Base-by-base conservation (phyloP, 2,113 vertebrate genomes). In the Egretta garzetta region DNA sequence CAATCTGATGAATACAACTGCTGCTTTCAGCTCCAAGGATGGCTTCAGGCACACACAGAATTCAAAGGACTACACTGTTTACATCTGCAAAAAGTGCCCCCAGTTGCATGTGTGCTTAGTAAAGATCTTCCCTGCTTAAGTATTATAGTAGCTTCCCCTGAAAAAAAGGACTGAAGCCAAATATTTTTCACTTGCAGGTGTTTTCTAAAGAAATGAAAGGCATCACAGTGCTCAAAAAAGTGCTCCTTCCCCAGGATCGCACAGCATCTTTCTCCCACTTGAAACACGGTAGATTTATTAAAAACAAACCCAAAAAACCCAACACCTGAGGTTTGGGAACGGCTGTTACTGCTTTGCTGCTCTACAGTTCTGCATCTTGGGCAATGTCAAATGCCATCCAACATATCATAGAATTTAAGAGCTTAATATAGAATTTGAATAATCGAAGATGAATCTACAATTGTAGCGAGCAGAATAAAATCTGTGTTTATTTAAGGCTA, bases 401-500 rank as follows among this genome's bases (percentile, higher is more conserved):
- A 87, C 24, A 60, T 37, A 70, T 0, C 9, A 50, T 10, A 91
- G 75, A 30, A 26, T 80, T 67, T 76, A 94, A 80, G 22, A 85
- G 58, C 35, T 87, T 59, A 80, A 89, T 37, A 82, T 0, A 62
- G 39, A 95, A 82, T 30, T 68, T 70, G 64, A 93, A 89, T 33
- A 94, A 33, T 14, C 84, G 63, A 77, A 94, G 63, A 91, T 59
- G 22, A 68, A 88, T 53, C 80, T 62, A 23, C 28, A 53, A 55
- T 37, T 59, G 47, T 17, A 83, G 47, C 3, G 14, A 94, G 37
- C 47, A 95, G 24, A 87, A 12, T 58, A 94, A 82, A 70, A 94
- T 91, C 80, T 93, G 90, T 94, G 90, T 93, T 95, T 95, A 81
- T 89, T 96, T 96, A 95, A 95, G 86, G 17, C 59, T 94, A 94